A percentile compares a stretch with the other conserved stretches of the same genome.
Evolutionary conservation across 2,797 vertebrate species (phyloP).

Genomic region (Crax fasciolata): DNA sequence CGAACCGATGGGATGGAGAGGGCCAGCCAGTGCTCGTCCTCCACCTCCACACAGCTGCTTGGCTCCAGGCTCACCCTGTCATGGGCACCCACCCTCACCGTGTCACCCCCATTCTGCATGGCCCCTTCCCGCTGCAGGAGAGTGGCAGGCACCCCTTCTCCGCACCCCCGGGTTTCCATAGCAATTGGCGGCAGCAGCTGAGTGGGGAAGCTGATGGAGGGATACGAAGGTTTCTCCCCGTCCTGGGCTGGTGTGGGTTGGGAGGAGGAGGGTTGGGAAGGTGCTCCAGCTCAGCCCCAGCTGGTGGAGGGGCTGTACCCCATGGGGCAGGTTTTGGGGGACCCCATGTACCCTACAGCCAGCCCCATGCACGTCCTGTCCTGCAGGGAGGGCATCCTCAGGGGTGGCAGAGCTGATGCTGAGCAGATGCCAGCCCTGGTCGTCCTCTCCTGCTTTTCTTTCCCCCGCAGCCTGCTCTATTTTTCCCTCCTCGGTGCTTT

Average conservation of each 20-base stretch:
- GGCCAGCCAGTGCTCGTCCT: rapidly evolving
- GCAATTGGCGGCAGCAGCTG: slow-evolving; percentile 41
- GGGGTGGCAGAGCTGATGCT: background rate
- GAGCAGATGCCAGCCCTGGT: background rate
- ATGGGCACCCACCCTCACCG: background rate
- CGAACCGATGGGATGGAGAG: background rate
- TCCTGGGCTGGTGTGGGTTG: background rate
- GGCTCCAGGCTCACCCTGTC: background rate
- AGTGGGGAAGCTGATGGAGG: rapidly evolving
- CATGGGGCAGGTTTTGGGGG: background rate
- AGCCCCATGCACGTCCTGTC: rapidly evolving
- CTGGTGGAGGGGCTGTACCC: background rate
- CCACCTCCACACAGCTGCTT: background rate
- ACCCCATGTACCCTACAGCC: background rate
- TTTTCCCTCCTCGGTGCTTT: background rate
- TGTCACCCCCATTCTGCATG: background rate
- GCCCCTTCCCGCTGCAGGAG: background rate
- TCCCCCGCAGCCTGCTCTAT: background rate
- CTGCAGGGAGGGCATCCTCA: background rate
- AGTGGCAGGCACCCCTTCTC: background rate
- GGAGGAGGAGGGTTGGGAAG: background rate
- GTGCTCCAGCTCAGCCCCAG: background rate
- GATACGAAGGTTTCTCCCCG: background rate
- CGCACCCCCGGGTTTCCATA: background rate
- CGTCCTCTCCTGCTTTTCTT: background rate